Evolutionary conservation across 2,797 vertebrate genomes (phyloP).

Genomic region (Melanotaenia pygmaea): DNA sequence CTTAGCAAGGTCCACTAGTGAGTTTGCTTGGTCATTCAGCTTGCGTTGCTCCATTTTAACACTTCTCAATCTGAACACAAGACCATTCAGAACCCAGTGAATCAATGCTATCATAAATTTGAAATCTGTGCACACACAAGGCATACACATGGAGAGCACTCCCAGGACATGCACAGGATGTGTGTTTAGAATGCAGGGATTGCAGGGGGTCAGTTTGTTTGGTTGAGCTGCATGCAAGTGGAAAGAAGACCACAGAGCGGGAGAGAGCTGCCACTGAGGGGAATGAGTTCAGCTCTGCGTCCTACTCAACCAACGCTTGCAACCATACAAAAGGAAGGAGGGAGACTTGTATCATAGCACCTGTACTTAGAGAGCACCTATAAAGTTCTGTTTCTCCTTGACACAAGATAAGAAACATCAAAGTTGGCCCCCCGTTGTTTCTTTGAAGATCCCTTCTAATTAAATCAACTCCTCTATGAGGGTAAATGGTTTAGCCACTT

Average conservation of each 20-base stretch:
- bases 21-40: constrained; percentile 99
- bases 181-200: constrained; percentile 90
- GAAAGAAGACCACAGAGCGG: constrained; percentile 63
- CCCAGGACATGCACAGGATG: constrained; percentile 90
- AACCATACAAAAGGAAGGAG: constrained; percentile 28
- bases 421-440: neutral
- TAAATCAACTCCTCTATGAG: constrained; percentile 23
- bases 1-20: constrained; percentile 99
- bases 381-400: constrained; percentile 13
- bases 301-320: constrained; percentile 42
- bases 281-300: constrained; percentile 47
- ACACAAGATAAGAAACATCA: constrained; percentile 6
- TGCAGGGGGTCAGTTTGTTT: constrained; percentile 82
- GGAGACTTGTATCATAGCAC: constrained; percentile 9
- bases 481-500: constrained; percentile 21
- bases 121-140: constrained; percentile 76
- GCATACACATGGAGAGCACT: constrained; percentile 80
- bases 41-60: constrained; percentile 99
- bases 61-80: constrained; percentile 98
- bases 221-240: constrained; percentile 92
- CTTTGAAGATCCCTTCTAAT: constrained; percentile 15
- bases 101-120: constrained; percentile 66
- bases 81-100: constrained; percentile 87
- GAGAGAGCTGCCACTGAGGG: constrained; percentile 45
- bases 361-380: constrained; percentile 14